Conservation (phyloP, 2,797 vertebrate genomes). For the Synanceia verrucosa region DNA sequence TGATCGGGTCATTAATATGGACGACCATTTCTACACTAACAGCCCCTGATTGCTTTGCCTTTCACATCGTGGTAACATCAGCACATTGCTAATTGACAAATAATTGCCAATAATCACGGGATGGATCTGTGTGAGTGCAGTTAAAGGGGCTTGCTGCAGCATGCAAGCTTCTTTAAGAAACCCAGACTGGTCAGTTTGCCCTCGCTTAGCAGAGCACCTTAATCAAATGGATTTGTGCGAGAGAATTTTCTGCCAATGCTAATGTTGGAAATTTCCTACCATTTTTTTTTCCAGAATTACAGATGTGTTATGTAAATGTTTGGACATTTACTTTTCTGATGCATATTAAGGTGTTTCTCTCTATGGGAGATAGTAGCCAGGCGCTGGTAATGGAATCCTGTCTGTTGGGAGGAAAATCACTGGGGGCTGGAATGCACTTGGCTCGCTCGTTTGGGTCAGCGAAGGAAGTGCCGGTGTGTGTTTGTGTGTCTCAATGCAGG, state of each 20-base stretch:
- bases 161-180: conserved; percentile 42
- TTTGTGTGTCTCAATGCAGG: conserved; percentile 20
- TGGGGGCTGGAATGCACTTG: conserved; percentile 74
- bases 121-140: conserved; percentile 62
- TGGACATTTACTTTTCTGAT: conserved; percentile 13
- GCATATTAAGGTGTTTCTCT: conserved; percentile 44
- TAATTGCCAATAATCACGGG: conserved; percentile 77
- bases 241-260: background rate
- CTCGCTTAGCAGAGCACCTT: conserved; percentile 16
- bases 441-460: conserved; percentile 69
- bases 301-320: conserved; percentile 8
- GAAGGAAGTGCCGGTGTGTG: conserved; percentile 68
- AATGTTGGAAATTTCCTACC: background rate
- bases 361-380: conserved; percentile 62
- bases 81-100: conserved; percentile 74
- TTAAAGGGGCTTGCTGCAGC: conserved; percentile 51
- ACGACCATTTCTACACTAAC: conserved; percentile 52
- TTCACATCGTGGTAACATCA: conserved; percentile 74
- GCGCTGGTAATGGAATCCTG: conserved; percentile 74
- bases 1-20: conserved; percentile 68
- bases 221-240: conserved; percentile 1
- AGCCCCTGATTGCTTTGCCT: conserved; percentile 69
- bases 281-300: background rate
- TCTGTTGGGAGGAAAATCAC: conserved; percentile 73
- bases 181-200: conserved; percentile 14